Conservation (phyloP, 2,888 invertebrate genomes). For the Alloplasta piceator region DNA sequence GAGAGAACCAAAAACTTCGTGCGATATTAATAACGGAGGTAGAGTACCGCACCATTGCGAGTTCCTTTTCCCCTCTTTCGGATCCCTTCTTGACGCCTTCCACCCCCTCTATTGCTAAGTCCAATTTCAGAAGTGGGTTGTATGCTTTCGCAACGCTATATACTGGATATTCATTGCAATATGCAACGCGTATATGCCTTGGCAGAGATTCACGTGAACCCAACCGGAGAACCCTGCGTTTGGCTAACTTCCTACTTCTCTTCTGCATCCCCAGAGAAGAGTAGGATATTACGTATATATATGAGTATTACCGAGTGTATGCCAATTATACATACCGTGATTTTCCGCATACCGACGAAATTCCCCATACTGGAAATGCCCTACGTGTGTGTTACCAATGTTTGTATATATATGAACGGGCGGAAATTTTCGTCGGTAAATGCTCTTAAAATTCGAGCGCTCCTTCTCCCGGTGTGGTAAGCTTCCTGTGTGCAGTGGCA, state of each 20-base stretch:
- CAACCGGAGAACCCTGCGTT: constrained; percentile 21
- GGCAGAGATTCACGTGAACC: constrained; percentile 47
- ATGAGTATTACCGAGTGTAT: neutral
- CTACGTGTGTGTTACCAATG: neutral
- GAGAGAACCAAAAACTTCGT: constrained; percentile 56
- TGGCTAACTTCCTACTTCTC: constrained; percentile 25
- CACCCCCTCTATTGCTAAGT: constrained; percentile 69
- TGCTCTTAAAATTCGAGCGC: constrained; percentile 29
- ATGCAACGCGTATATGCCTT: constrained; percentile 48
- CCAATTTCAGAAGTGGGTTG: constrained; percentile 72
- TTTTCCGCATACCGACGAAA: constrained; percentile 39
- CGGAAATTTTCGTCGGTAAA: constrained; percentile 14
- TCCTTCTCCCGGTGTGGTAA: neutral
- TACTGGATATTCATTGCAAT: constrained; percentile 65
- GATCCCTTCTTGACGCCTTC: constrained; percentile 47
- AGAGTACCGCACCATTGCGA: neutral
- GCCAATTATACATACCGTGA: neutral
- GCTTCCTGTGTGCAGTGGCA: neutral
- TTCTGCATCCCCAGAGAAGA: neutral
- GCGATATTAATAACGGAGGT: constrained; percentile 71
- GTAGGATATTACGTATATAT: neutral
- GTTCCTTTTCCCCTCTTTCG: neutral
- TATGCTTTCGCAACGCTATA: constrained; percentile 27
- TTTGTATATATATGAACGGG: neutral
- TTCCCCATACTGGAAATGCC: constrained; percentile 21